A percentile compares a stretch with the other conserved stretches of the same genome.
Evolutionary conservation across 1,140 invertebrate genomes (phyloP).

Genomic region (Brachionus paranguensis): DNA sequence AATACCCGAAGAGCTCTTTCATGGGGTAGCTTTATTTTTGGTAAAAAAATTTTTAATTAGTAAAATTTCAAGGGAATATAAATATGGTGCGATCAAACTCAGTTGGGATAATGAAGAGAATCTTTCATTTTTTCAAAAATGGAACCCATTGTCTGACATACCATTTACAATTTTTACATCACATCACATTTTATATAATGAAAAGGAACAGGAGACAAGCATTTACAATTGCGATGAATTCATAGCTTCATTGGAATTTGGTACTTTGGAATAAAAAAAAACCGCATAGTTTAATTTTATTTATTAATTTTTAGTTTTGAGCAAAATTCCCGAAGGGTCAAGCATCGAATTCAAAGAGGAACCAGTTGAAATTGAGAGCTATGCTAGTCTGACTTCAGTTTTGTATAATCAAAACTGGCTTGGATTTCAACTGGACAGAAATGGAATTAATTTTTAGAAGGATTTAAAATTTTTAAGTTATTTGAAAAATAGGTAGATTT

Average conservation of each 20-base stretch:
- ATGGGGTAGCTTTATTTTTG: conserved; percentile 42
- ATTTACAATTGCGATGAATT: conserved; percentile 55
- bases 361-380: conserved; percentile 71
- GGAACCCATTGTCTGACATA: conserved; percentile 77
- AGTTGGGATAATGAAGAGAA: conserved; percentile 68
- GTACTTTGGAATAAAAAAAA: conserved; percentile 50
- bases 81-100: conserved; percentile 67
- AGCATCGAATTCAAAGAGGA: conserved; percentile 61
- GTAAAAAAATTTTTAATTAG: conserved; percentile 41
- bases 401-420: conserved; percentile 75
- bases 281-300: not conserved
- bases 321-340: conserved; percentile 41
- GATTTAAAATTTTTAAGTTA: too few relatives aligned
- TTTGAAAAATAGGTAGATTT: too few relatives aligned
- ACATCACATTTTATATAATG: conserved; percentile 72
- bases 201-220: conserved; percentile 53
- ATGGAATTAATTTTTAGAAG: conserved; percentile 45
- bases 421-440: conserved; percentile 76
- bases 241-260: conserved; percentile 53
- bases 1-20: not conserved
- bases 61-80: conserved; percentile 54
- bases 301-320: conserved; percentile 41
- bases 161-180: conserved; percentile 72
- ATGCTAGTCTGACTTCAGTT: conserved; percentile 68
- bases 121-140: conserved; percentile 65